Evolutionary conservation across 2,113 vertebrate genomes (phyloP).

Genomic region (Bambusicola thoracicus): DNA sequence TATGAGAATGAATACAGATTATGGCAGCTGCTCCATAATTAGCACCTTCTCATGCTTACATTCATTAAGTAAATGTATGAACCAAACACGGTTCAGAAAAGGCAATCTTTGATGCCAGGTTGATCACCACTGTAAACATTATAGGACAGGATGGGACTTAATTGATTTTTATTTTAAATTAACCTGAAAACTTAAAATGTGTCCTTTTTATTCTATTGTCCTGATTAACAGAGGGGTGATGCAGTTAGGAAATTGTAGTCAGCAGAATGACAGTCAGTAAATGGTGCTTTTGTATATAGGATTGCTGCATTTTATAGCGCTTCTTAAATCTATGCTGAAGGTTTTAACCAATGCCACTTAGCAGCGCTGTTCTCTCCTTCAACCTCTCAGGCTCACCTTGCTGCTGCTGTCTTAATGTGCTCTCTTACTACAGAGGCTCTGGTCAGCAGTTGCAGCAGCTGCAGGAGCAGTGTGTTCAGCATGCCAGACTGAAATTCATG

Average conservation of each 20-base stretch:
- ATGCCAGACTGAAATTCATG: constrained; percentile 71
- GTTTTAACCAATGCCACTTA: not conserved
- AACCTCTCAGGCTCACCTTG: not conserved
- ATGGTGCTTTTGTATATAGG: not conserved
- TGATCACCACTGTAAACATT: not conserved
- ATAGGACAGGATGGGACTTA: not conserved
- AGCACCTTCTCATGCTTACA: not conserved
- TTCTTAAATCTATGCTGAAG: not conserved
- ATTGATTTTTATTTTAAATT: not conserved
- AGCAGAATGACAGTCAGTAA: not conserved
- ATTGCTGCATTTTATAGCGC: not conserved
- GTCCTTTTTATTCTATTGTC: not conserved
- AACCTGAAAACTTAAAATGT: not conserved
- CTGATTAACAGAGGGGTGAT: not conserved
- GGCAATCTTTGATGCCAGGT: not conserved
- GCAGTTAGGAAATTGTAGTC: not conserved
- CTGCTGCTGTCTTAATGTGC: not conserved
- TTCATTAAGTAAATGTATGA: not conserved
- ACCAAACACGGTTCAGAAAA: not conserved
- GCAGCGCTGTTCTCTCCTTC: not conserved
- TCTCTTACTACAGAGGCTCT: constrained; percentile 12
- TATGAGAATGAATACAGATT: not conserved
- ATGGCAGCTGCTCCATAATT: not conserved
- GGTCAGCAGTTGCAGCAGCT: constrained; percentile 61
- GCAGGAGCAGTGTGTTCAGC: constrained; percentile 41